A percentile compares a stretch with the other conserved stretches of the same genome.
Conservation (phyloP, 2,797 vertebrate species). For the Odontamblyopus lacepedii region DNA sequence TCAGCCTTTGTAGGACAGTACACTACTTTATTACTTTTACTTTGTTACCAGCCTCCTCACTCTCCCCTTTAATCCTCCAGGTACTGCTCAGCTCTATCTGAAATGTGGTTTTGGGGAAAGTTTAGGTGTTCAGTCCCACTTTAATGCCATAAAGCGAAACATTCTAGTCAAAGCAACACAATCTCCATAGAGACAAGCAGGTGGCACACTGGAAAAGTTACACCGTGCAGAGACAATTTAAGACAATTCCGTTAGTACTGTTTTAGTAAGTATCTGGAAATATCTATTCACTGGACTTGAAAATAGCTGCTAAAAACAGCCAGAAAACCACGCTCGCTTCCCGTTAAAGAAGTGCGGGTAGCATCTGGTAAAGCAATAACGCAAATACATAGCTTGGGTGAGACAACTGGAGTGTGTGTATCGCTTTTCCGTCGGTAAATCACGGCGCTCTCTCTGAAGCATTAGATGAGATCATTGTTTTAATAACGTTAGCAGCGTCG, state of each 20-base stretch:
- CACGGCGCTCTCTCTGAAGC: constrained; percentile 6
- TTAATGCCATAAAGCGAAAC: no score
- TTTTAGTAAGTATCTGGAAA: neutral
- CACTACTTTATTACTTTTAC: no score
- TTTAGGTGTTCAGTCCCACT: no score
- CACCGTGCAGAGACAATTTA: neutral
- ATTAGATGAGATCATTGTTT: constrained; percentile 16
- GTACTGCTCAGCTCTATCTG: no score
- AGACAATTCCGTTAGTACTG: neutral
- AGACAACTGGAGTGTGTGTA: constrained; percentile 6
- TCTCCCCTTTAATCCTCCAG: no score
- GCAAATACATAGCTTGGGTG: neutral
- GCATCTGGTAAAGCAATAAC: constrained; percentile 11
- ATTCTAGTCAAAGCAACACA: no score
- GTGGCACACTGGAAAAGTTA: no score
- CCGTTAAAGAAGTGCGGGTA: constrained; percentile 6
- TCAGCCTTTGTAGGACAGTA: no score
- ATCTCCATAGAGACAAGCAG: no score
- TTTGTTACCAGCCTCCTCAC: no score
- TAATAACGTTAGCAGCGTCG: constrained; percentile 12
- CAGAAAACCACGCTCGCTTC: neutral
- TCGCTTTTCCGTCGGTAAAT: constrained; percentile 14
- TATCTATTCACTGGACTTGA: neutral
- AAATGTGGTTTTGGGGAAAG: no score
- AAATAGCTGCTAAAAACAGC: neutral